phyloP scores from a whole-genome alignment of 2,113 vertebrate species.

The Spheniscus mendiculus region DNA sequence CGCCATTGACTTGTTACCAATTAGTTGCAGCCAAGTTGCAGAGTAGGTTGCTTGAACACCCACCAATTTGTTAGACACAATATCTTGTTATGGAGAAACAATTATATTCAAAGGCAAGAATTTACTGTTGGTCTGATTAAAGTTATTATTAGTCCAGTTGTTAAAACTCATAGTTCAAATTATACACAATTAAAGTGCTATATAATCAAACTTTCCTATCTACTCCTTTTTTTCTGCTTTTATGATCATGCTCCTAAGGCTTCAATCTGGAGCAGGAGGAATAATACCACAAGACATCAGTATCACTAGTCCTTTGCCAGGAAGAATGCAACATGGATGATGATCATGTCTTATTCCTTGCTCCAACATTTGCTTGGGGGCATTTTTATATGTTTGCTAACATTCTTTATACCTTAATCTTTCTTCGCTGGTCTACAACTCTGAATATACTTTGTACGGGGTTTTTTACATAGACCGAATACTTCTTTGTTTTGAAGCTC shows the following conservation, averaged over 20 bases:
- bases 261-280: background rate
- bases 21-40: background rate
- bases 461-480: background rate
- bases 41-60: background rate
- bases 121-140: background rate
- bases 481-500: background rate
- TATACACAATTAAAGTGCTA: background rate
- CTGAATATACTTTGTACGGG: background rate
- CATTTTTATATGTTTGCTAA: background rate
- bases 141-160: background rate
- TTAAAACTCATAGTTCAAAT: background rate
- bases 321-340: background rate
- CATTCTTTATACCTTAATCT: background rate
- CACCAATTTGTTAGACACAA: background rate
- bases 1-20: background rate
- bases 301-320: background rate
- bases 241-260: background rate
- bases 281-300: background rate
- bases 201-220: background rate
- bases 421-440: fast-evolving
- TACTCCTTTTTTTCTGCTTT: background rate
- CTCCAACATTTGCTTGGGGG: background rate
- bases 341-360: background rate
- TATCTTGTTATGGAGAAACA: background rate
- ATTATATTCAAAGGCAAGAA: background rate